These are phyloP conservation scores for Colaptes auratus DNA, from an alignment of 2,113 vertebrate species.

Conservation along the genomic window DNA sequence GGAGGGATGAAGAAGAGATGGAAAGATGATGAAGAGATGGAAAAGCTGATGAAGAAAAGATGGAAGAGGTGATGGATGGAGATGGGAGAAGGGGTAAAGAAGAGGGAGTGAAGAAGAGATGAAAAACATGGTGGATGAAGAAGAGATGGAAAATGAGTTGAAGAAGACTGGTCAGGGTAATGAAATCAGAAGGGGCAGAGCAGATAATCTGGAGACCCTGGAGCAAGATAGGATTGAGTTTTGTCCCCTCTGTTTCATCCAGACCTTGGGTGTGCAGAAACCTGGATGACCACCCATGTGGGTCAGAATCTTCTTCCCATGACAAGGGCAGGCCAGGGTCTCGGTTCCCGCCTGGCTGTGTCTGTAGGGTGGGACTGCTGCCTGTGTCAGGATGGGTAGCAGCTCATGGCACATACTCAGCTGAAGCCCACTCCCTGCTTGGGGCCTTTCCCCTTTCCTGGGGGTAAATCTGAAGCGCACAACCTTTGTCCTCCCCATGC, in stretches of 20 bases:
- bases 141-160: background rate
- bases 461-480: background rate
- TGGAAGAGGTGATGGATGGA: too few species aligned
- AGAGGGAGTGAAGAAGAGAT: too few species aligned
- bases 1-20: background rate
- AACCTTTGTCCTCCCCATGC: background rate
- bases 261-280: background rate
- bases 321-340: background rate
- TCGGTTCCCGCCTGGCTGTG: accelerated
- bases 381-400: background rate
- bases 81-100: too few species aligned
- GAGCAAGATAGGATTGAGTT: background rate
- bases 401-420: background rate
- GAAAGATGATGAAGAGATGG: too few species aligned
- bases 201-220: background rate
- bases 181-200: background rate
- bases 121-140: background rate
- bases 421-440: accelerated
- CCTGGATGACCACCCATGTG: background rate
- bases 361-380: background rate
- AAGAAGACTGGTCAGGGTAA: background rate
- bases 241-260: background rate
- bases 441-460: background rate
- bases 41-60: too few species aligned
- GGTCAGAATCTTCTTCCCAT: background rate